These are phyloP conservation scores for Malacoraja senta DNA, from an alignment of 2,797 vertebrate genomes.

Conservation along the genomic window DNA sequence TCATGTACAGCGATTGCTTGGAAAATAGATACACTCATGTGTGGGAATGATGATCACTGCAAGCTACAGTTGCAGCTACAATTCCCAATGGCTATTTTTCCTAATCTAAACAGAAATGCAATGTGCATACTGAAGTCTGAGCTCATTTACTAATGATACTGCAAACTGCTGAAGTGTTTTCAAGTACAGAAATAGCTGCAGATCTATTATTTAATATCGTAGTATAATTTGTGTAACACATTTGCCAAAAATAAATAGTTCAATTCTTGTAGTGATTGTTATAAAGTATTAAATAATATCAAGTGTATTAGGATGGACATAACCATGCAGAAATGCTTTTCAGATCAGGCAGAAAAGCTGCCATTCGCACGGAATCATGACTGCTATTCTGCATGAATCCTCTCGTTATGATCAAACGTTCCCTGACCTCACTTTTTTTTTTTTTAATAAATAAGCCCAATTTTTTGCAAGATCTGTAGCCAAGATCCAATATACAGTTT, in stretches of 20 bases:
- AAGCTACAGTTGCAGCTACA: background rate
- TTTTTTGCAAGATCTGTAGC: background rate
- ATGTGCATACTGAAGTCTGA: background rate
- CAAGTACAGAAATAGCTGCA: background rate
- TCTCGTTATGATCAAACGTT: background rate
- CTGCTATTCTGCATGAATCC: background rate
- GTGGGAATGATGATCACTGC: background rate
- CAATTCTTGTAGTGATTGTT: background rate
- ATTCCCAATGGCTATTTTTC: slow-evolving; percentile 8
- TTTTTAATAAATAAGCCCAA: background rate
- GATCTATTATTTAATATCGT: background rate
- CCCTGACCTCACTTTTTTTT: too few relatives aligned
- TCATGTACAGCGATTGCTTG: background rate
- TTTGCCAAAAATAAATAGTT: background rate
- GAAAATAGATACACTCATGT: background rate
- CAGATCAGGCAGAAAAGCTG: background rate
- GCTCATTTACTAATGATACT: background rate
- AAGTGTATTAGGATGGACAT: background rate
- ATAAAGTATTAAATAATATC: background rate
- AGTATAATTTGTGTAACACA: background rate
- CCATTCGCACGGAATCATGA: background rate
- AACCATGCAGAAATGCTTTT: background rate
- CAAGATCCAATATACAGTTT: background rate
- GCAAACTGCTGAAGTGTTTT: background rate
- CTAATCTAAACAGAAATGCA: background rate